Evolutionary conservation across 2,888 invertebrate genomes (phyloP), one percentile per base, ranked within the genome.

Genomic region (Cephus runcator): DNA sequence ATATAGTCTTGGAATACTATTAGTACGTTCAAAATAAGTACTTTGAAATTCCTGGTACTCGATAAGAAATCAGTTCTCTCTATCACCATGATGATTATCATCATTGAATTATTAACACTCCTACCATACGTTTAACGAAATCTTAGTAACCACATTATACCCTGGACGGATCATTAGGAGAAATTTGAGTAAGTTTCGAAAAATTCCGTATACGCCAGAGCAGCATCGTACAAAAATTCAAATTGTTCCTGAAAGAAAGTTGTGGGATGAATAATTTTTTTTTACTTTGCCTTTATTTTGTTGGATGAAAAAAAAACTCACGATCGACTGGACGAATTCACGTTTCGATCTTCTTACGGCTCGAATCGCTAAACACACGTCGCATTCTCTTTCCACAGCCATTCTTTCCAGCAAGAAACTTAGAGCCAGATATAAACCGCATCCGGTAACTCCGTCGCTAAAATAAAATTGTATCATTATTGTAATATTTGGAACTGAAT

Each of bases 331-430:
- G 15, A 92, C 85, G 82, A 92, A 92, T 79, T 92, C 89, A 69
- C 89, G 88, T 75, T 93, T 88, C 69, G 91, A 92, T 79, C 90
- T 90, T 77, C 93, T 87, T n/a, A 93, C 87, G 31, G 87, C 90
- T 75, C 92, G 87, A 12, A 93, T 92, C 3, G 92, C 92, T 77
- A 92, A 88, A 78, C 92, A 92, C 33, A 93, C 92, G 81, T 93
- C 93, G 80, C 93, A 92, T 78, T 91, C 89, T 69, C 92, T 92
- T 84, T 93, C 93, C 12, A 92, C 83, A 78, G 92, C 91, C 85
- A 93, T 93, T 86, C 92, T 92, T 81, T 93, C 93, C 31, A 93
- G 88, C 12, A 93, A 79, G 80, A 92, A 92, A 23, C 90, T 89
- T 79, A 92, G 79, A 0, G 92, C 92, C 40, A 92, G 83, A 81